A percentile compares a stretch with the other conserved stretches of the same genome.
Evolutionary conservation across 2,797 vertebrate genomes (phyloP).

Genomic region (Echiichthys vipera): DNA sequence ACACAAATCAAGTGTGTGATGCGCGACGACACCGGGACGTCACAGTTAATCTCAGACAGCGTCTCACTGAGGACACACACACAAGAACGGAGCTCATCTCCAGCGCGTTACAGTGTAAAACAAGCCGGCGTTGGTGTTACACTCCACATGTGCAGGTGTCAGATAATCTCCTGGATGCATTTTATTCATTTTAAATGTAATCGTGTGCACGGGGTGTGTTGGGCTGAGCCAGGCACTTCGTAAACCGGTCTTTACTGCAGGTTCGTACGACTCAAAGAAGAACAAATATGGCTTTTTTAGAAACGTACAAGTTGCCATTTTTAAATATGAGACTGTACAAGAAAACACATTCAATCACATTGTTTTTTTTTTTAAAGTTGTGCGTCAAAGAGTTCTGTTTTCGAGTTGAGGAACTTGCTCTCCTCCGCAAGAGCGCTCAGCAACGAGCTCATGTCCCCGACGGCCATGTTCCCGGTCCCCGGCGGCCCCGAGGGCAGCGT

Average conservation of each 20-base stretch:
- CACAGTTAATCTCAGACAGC: conserved; percentile 50
- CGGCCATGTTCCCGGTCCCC: conserved; percentile 92
- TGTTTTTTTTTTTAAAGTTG: too few species aligned
- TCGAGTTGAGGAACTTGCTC: conserved; percentile 92
- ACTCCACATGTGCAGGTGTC: conserved; percentile 22
- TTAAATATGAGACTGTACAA: conserved; percentile 70
- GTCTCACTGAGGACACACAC: conserved; percentile 13
- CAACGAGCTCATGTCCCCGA: conserved; percentile 95
- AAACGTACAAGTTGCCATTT: conserved; percentile 66
- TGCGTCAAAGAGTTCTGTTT: conserved; percentile 51
- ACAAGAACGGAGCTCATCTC: conserved; percentile 29
- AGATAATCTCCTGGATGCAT: conserved; percentile 40
- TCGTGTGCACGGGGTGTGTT: conserved; percentile 50
- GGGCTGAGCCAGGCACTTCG: conserved; percentile 82
- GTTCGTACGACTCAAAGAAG: conserved; percentile 57
- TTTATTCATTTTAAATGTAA: conserved; percentile 25
- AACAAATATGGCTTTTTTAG: conserved; percentile 78
- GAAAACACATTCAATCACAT: too few species aligned
- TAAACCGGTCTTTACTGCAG: conserved; percentile 62
- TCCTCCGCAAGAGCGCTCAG: conserved; percentile 91
- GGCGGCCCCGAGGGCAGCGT: conserved; percentile 86
- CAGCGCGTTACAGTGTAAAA: conserved; percentile 52
- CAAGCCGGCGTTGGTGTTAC: conserved; percentile 20
- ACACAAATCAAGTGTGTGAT: conserved; percentile 30
- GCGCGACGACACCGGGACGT: conserved; percentile 29